These are phyloP conservation scores for Ridgeia piscesae DNA, from an alignment of 1,140 invertebrate species.

Conservation along the genomic window DNA sequence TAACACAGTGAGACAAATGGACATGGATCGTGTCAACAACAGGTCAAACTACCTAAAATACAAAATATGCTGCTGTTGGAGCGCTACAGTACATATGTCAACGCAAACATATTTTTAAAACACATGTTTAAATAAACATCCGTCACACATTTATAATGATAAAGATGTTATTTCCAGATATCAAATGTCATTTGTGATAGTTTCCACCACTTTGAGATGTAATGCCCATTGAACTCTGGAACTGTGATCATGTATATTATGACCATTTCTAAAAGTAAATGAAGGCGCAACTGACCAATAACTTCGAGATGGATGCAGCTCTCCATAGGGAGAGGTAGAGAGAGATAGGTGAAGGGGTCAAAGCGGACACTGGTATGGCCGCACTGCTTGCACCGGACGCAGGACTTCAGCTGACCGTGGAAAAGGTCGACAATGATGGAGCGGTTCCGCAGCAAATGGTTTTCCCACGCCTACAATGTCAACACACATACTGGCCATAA, in stretches of 20 bases:
- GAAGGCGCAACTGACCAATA: conserved; percentile 44
- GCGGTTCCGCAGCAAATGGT: conserved; percentile 75
- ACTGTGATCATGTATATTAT: too few species aligned
- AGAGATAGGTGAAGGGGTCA: conserved; percentile 85
- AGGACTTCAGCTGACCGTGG: conserved; percentile 86
- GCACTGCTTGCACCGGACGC: conserved; percentile 76
- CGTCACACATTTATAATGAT: too few species aligned
- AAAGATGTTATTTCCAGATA: too few species aligned
- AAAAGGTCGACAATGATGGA: conserved; percentile 87
- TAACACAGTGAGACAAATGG: not conserved
- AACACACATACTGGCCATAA: not conserved
- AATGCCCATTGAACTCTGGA: too few species aligned
- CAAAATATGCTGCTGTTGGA: too few species aligned
- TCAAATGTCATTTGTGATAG: too few species aligned
- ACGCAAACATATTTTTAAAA: too few species aligned
- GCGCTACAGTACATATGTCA: too few species aligned
- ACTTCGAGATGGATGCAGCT: conserved; percentile 69
- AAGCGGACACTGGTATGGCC: conserved; percentile 80
- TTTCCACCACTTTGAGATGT: too few species aligned
- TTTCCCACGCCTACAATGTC: conserved; percentile 72
- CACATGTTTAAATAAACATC: too few species aligned
- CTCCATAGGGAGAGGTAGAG: conserved; percentile 74
- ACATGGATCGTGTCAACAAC: too few species aligned
- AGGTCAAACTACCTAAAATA: too few species aligned
- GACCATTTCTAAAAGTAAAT: not conserved